Evolutionary conservation across 2,113 vertebrate species (phyloP).

Genomic region (Pan paniscus): DNA sequence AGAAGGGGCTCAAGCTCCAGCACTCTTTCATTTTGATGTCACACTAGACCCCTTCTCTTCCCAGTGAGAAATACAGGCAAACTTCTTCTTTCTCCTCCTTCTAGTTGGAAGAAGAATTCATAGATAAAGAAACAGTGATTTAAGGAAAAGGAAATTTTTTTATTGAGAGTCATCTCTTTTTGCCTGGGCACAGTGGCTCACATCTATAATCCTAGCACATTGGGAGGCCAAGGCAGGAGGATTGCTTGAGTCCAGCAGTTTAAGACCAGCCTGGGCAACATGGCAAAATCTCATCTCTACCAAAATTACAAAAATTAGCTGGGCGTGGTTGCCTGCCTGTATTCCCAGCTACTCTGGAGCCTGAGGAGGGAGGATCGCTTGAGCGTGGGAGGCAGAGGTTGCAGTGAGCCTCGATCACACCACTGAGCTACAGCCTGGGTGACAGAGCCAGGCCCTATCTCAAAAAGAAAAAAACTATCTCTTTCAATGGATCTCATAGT

Average conservation of each 20-base stretch:
- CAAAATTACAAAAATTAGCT: no score
- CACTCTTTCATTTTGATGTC: not conserved
- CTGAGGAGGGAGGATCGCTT: no score
- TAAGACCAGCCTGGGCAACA: no score
- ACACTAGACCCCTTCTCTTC: not conserved
- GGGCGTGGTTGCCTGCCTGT: fast-evolving
- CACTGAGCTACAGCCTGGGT: no score
- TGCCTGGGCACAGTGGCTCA: fast-evolving
- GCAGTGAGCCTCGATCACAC: fast-evolving
- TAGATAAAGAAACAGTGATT: not conserved
- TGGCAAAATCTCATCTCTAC: no score
- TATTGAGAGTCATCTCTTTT: not conserved
- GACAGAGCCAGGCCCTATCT: no score
- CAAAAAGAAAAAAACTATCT: not conserved
- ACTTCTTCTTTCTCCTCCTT: not conserved
- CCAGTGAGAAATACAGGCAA: not conserved
- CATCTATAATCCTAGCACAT: fast-evolving
- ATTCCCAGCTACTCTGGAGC: no score
- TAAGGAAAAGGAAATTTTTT: not conserved
- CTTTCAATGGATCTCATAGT: not conserved
- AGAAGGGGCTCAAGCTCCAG: not conserved
- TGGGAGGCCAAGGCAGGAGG: no score
- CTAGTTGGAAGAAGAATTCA: not conserved
- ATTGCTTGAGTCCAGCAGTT: no score
- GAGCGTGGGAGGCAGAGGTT: fast-evolving